Conservation (phyloP, 2,797 vertebrate genomes). For the Catharus ustulatus region DNA sequence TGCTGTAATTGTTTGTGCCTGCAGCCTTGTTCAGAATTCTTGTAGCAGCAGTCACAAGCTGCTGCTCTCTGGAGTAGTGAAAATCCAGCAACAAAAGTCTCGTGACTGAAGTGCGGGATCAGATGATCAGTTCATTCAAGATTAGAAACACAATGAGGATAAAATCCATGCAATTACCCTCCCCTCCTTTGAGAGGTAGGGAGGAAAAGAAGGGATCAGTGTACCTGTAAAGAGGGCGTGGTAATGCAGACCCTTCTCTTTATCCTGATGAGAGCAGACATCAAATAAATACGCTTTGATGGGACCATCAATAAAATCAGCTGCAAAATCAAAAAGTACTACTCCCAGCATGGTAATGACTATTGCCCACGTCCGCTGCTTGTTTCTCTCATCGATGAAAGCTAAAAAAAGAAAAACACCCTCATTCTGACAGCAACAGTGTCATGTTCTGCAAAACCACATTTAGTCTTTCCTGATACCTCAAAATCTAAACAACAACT, state of each 20-base stretch:
- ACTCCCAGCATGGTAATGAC: constrained; percentile 93
- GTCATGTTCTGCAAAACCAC: neutral
- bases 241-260: constrained; percentile 93
- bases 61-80: constrained; percentile 26
- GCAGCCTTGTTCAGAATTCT: neutral
- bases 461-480: neutral
- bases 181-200: neutral
- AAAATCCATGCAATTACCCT: neutral
- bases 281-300: constrained; percentile 99
- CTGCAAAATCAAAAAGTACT: constrained; percentile 95
- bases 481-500: neutral
- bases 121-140: constrained; percentile 67
- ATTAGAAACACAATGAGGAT: neutral
- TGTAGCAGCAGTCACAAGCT: constrained; percentile 62
- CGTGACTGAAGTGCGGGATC: constrained; percentile 63
- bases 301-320: constrained; percentile 97
- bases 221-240: constrained; percentile 96
- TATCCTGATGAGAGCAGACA: constrained; percentile 92
- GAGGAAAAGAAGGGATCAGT: constrained; percentile 46
- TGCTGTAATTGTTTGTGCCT: neutral
- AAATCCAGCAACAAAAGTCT: constrained; percentile 21
- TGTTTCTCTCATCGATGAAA: constrained; percentile 71
- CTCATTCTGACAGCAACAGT: constrained; percentile 36
- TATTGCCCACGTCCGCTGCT: constrained; percentile 83
- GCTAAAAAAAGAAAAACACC: constrained; percentile 77